Conservation (phyloP, 2,113 vertebrate species). For the Barnardius zonarius region DNA sequence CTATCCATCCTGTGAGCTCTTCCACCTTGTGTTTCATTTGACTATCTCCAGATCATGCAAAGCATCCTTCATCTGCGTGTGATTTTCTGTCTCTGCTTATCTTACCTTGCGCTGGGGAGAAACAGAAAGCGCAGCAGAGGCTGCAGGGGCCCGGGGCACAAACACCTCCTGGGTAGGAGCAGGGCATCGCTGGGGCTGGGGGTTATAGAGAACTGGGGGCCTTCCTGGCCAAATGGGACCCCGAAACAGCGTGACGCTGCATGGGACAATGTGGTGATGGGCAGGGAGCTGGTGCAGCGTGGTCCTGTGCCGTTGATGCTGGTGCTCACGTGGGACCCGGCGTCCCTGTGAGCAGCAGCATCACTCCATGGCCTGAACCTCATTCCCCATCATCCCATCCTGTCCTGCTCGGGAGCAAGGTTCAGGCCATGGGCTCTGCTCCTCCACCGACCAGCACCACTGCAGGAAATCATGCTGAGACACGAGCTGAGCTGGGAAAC, state of each 20-base stretch:
- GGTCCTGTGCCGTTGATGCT: rapidly evolving
- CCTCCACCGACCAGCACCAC: not conserved
- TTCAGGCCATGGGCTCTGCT: not conserved
- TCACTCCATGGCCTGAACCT: not conserved
- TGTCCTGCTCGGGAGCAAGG: not conserved
- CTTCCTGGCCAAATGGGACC: not conserved
- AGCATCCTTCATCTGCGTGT: not conserved
- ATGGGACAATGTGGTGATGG: rapidly evolving
- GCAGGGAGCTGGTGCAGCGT: not conserved
- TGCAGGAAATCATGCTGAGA: constrained; percentile 56
- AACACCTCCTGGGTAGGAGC: not conserved
- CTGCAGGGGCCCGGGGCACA: not conserved
- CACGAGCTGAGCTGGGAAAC: constrained; percentile 70
- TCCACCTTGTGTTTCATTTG: not conserved
- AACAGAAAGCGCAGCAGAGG: not conserved
- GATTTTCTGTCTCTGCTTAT: not conserved
- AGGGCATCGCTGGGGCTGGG: not conserved
- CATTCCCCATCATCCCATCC: not conserved
- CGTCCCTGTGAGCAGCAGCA: rapidly evolving
- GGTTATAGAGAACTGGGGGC: not conserved
- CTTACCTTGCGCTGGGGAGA: not conserved
- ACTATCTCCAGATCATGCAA: constrained; percentile 10
- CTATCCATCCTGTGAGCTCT: not conserved
- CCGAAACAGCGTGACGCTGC: rapidly evolving
- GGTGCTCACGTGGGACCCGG: rapidly evolving